These are phyloP conservation scores for Cephus pulcher DNA, from an alignment of 2,888 invertebrate genomes.

Conservation along the genomic window DNA sequence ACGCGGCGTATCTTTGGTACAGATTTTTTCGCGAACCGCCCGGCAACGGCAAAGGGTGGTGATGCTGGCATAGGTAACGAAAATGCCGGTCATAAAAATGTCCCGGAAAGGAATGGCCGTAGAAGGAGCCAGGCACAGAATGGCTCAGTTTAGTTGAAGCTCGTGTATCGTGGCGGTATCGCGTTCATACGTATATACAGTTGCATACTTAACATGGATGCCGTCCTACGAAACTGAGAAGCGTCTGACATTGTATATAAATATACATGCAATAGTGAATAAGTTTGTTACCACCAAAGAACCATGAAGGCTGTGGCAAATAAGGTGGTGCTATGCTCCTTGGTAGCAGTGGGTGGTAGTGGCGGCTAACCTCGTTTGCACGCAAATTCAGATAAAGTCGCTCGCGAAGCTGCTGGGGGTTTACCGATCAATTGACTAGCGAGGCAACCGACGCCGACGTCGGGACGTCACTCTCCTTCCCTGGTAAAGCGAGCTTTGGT, in stretches of 20 bases:
- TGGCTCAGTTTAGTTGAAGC: background rate
- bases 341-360: conserved; percentile 14
- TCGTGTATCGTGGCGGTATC: background rate
- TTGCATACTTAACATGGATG: background rate
- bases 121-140: background rate
- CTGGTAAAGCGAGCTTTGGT: background rate
- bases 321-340: background rate
- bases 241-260: background rate
- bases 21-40: conserved; percentile 27
- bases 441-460: conserved; percentile 6
- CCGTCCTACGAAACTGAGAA: background rate
- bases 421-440: conserved; percentile 33
- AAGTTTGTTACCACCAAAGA: background rate
- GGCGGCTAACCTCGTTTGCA: conserved; percentile 45
- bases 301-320: background rate
- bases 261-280: background rate
- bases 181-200: background rate
- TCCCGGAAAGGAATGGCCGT: conserved; percentile 44
- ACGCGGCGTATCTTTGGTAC: conserved; percentile 11
- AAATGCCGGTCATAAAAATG: conserved; percentile 51
- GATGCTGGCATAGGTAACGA: conserved; percentile 28
- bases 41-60: conserved; percentile 2
- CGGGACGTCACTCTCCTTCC: background rate
- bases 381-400: conserved; percentile 44
- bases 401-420: conserved; percentile 26